A percentile compares a stretch with the other conserved stretches of the same genome.
Evolutionary conservation across 1,140 invertebrate genomes (phyloP).

Genomic region (Oedothorax gibbosus): DNA sequence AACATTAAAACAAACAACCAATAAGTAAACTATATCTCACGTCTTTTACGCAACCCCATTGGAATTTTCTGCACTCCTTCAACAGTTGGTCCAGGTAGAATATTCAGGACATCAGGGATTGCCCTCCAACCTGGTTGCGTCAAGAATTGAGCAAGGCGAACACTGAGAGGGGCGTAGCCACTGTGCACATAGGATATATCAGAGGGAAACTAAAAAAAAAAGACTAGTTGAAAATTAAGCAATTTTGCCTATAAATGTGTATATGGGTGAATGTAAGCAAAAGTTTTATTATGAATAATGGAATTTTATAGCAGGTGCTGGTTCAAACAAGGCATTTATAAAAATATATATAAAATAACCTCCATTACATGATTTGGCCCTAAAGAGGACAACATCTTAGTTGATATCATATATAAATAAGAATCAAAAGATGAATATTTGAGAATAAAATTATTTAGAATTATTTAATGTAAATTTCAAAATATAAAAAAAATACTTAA

Average conservation of each 20-base stretch:
- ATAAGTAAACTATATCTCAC: slow-evolving; percentile 42
- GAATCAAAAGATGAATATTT: too few species aligned
- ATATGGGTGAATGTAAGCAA: neutral
- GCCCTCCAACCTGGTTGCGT: slow-evolving; percentile 84
- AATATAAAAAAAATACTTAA: neutral
- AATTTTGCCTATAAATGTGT: too few species aligned
- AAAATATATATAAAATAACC: neutral
- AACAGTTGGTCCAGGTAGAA: slow-evolving; percentile 75
- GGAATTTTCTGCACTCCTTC: slow-evolving; percentile 72
- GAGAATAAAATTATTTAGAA: too few species aligned
- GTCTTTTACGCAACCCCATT: slow-evolving; percentile 66
- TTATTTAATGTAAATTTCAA: too few species aligned
- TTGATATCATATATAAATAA: neutral
- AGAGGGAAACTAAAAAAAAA: slow-evolving; percentile 74
- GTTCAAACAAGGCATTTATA: neutral
- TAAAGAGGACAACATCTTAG: neutral
- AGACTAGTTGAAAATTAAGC: neutral
- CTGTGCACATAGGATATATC: slow-evolving; percentile 95
- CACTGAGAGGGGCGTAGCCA: slow-evolving; percentile 92
- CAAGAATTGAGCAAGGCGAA: slow-evolving; percentile 87
- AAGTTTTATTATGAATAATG: neutral
- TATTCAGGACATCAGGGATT: slow-evolving; percentile 76
- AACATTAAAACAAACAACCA: neutral
- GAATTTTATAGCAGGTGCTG: neutral
- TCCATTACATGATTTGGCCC: too few species aligned